These are phyloP conservation scores for Brachionus asplanchnoidis DNA, from an alignment of 1,140 invertebrate species.

Conservation along the genomic window DNA sequence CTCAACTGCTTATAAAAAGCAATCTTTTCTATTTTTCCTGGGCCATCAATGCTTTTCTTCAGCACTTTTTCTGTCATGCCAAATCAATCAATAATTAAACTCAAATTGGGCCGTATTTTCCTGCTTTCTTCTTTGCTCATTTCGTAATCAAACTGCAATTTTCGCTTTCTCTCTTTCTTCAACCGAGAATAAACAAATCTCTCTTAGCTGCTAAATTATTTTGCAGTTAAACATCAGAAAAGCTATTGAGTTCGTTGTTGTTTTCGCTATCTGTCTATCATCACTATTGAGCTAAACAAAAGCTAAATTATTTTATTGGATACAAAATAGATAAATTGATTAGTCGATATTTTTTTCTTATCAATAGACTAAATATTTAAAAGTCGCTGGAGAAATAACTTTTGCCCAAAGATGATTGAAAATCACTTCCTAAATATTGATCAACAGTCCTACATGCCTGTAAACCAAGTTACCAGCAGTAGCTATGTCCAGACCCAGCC, in stretches of 20 bases:
- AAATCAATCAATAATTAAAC: conserved; percentile 29
- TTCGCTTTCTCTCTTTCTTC: background rate
- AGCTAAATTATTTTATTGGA: background rate
- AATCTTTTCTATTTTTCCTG: background rate
- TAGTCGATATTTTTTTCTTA: background rate
- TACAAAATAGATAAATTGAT: conserved; percentile 14
- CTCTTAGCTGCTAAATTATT: background rate
- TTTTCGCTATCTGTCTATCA: conserved; percentile 21
- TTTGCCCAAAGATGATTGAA: background rate
- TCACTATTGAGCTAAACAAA: background rate
- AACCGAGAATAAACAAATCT: conserved; percentile 8
- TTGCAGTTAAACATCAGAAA: conserved; percentile 2
- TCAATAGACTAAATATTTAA: background rate
- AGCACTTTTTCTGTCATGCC: conserved; percentile 12
- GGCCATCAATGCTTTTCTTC: background rate
- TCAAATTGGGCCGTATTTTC: background rate
- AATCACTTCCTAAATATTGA: background rate
- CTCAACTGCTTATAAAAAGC: background rate
- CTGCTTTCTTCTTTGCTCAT: background rate
- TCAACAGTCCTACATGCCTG: background rate
- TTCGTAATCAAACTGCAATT: conserved; percentile 20
- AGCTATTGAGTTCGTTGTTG: background rate
- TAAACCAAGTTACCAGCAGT: background rate
- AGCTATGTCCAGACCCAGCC: background rate
- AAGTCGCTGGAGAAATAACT: background rate